A percentile compares a stretch with the other conserved stretches of the same genome.
Evolutionary conservation across 2,113 vertebrate genomes (phyloP).

Genomic region (Centropus bengalensis): DNA sequence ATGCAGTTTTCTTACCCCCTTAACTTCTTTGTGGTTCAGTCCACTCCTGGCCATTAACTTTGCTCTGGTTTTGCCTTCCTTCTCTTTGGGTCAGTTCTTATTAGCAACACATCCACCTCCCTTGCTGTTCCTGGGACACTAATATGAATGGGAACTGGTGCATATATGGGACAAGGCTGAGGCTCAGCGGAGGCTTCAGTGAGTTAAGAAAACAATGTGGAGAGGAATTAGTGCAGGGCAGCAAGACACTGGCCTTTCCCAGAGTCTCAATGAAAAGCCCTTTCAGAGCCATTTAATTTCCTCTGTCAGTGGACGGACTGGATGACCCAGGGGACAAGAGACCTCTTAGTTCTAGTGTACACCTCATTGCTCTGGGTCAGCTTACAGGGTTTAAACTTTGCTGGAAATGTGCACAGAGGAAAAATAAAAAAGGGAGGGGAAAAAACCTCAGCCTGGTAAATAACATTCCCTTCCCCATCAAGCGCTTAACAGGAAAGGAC

Average conservation of each 20-base stretch:
- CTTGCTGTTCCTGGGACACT: neutral
- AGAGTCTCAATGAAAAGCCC: conserved; percentile 25
- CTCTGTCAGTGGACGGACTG: neutral
- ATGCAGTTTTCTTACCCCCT: neutral
- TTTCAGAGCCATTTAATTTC: conserved; percentile 45
- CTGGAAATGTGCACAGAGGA: neutral
- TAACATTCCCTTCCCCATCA: neutral
- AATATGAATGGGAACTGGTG: neutral
- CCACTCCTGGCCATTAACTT: neutral
- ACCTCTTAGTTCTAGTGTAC: neutral
- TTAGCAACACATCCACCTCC: neutral
- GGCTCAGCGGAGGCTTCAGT: neutral
- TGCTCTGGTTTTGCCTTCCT: neutral
- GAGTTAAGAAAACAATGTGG: conserved; percentile 55
- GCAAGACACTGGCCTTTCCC: conserved; percentile 56
- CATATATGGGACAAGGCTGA: neutral
- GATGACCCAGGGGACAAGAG: neutral
- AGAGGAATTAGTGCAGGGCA: conserved; percentile 45
- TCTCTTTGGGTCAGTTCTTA: neutral
- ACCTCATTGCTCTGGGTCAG: neutral
- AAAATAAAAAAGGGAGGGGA: neutral
- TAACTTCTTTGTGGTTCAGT: neutral
- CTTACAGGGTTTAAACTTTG: neutral
- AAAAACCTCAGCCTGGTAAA: neutral
- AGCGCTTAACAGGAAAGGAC: neutral